phyloP scores from a whole-genome alignment of 1,140 invertebrate species.

The Macrosteles quadrilineatus region DNA sequence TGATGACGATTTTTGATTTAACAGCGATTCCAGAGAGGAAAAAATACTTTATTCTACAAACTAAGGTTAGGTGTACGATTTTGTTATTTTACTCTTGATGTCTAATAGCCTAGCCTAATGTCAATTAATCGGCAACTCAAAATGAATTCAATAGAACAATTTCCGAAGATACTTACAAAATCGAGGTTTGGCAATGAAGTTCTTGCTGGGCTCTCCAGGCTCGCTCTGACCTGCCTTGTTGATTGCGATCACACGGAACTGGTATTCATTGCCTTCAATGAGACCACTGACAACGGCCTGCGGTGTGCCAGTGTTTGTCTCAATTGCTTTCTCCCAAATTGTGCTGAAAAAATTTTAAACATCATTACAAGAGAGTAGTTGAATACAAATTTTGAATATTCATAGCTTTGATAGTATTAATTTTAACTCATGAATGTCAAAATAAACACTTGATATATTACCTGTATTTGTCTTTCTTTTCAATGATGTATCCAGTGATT shows the following conservation, averaged over 20 bases:
- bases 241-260: conserved; percentile 95
- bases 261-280: conserved; percentile 96
- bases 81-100: no score
- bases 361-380: conserved; percentile 3
- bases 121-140: no score
- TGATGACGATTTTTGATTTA: no score
- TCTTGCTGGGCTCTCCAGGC: conserved; percentile 83
- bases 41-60: no score
- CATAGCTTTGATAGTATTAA: no score
- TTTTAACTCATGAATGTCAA: no score
- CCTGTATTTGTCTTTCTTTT: conserved; percentile 94
- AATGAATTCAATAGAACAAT: no score
- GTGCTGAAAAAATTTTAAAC: conserved; percentile 56
- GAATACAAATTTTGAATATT: conserved; percentile 6
- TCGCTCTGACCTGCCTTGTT: conserved; percentile 94
- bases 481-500: conserved; percentile 92
- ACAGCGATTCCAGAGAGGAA: no score
- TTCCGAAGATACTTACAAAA: conserved; percentile 71
- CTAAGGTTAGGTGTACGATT: no score
- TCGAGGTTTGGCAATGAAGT: conserved; percentile 88
- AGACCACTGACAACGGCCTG: conserved; percentile 80
- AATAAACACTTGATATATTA: conserved; percentile 32
- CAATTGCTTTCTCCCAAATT: conserved; percentile 87
- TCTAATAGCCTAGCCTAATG: no score
- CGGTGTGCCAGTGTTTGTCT: conserved; percentile 71